These are phyloP conservation scores for Asbolus verrucosus DNA, from an alignment of 1,140 invertebrate genomes.

Conservation along the genomic window DNA sequence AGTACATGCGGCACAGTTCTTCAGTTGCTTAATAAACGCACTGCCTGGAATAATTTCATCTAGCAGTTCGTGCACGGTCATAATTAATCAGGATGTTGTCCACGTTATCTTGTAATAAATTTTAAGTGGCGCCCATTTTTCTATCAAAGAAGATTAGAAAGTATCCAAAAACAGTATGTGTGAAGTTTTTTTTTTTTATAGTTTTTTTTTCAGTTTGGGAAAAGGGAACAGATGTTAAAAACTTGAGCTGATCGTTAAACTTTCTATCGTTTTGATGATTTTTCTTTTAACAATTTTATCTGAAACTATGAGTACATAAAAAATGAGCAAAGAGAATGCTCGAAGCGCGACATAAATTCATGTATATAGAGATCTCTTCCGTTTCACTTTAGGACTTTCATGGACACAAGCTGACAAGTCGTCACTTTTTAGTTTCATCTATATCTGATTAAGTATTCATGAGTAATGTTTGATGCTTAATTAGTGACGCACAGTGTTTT, in stretches of 20 bases:
- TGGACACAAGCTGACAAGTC: too few species aligned
- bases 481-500: background rate
- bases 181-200: background rate
- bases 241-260: background rate
- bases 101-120: background rate
- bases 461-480: background rate
- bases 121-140: background rate
- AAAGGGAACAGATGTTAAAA: background rate
- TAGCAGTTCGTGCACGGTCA: background rate
- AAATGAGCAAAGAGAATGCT: too few species aligned
- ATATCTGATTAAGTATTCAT: slow-evolving; percentile 25
- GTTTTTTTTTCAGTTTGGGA: background rate
- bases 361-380: too few species aligned
- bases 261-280: too few species aligned
- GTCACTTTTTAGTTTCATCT: too few species aligned
- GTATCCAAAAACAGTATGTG: background rate
- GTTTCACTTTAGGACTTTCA: too few species aligned
- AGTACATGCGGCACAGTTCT: background rate
- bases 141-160: slow-evolving; percentile 19
- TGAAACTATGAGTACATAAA: too few species aligned
- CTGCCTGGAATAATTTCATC: background rate
- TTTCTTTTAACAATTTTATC: too few species aligned
- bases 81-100: slow-evolving; percentile 1
- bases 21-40: background rate
- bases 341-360: too few species aligned